A percentile compares a stretch with the other conserved stretches of the same genome.
phyloP scores from a whole-genome alignment of 2,113 vertebrate species.

The Apteryx mantelli region DNA sequence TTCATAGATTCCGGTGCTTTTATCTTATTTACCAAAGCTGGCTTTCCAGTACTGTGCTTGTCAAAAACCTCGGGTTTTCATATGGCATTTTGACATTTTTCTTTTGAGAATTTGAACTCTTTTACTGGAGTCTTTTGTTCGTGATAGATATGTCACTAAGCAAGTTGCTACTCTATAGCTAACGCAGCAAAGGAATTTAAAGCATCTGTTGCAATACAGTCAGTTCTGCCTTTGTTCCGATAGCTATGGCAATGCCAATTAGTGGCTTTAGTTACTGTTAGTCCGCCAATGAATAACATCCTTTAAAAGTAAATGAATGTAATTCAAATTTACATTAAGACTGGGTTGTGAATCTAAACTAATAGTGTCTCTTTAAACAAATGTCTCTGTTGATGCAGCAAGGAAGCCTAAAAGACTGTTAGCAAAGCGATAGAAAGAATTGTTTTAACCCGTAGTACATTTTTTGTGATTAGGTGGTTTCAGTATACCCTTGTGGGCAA shows the following conservation, averaged over 20 bases:
- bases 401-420: neutral
- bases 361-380: neutral
- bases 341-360: neutral
- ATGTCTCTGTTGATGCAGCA: neutral
- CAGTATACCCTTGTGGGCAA: neutral
- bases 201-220: neutral
- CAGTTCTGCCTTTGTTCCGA: neutral
- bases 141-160: neutral
- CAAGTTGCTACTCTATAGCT: neutral
- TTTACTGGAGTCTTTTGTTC: neutral
- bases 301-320: neutral
- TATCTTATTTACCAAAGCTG: neutral
- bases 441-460: neutral
- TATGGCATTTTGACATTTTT: neutral
- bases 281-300: neutral
- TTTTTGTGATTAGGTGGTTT: neutral
- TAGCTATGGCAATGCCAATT: neutral
- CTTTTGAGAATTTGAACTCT: neutral
- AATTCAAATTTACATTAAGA: neutral
- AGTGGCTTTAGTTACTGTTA: neutral
- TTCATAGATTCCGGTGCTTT: neutral
- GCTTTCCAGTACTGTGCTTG: neutral
- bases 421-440: neutral
- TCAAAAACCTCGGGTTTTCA: neutral
- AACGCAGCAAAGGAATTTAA: neutral